These are phyloP conservation scores for Staurois parvus DNA, from an alignment of 2,797 vertebrate genomes.

Conservation along the genomic window DNA sequence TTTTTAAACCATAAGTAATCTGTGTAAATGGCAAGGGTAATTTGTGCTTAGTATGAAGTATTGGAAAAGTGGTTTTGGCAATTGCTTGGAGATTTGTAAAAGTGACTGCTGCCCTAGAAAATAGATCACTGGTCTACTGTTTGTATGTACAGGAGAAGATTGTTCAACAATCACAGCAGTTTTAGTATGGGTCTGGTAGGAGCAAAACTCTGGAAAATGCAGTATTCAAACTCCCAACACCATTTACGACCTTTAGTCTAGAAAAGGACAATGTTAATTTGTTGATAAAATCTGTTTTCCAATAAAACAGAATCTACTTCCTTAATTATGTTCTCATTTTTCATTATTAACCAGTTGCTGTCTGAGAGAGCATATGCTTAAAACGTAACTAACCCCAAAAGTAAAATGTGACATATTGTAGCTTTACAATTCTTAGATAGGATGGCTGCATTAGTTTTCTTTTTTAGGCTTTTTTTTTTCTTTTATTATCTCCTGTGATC, in stretches of 20 bases:
- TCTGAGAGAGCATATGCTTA: background rate
- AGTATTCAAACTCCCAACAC: too few species aligned
- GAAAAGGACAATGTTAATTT: background rate
- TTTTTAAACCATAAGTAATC: too few species aligned
- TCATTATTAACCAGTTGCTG: conserved; percentile 14
- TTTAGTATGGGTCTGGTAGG: background rate
- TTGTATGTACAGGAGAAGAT: background rate
- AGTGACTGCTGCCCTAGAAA: background rate
- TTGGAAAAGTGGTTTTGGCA: background rate
- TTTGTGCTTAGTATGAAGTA: background rate
- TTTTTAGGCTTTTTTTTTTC: too few species aligned
- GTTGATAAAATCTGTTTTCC: background rate
- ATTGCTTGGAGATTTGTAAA: background rate
- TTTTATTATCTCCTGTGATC: too few species aligned
- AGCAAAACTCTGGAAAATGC: too few species aligned
- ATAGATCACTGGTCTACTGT: background rate
- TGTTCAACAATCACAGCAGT: background rate
- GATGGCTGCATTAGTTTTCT: too few species aligned
- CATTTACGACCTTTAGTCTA: background rate
- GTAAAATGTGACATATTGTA: too few species aligned
- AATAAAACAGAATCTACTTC: conserved; percentile 27
- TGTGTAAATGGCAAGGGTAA: background rate
- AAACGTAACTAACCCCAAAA: too few species aligned
- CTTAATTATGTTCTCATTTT: conserved; percentile 16
- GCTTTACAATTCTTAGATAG: too few species aligned